Conservation (phyloP, 2,113 vertebrate genomes). For the Zingel zingel region DNA sequence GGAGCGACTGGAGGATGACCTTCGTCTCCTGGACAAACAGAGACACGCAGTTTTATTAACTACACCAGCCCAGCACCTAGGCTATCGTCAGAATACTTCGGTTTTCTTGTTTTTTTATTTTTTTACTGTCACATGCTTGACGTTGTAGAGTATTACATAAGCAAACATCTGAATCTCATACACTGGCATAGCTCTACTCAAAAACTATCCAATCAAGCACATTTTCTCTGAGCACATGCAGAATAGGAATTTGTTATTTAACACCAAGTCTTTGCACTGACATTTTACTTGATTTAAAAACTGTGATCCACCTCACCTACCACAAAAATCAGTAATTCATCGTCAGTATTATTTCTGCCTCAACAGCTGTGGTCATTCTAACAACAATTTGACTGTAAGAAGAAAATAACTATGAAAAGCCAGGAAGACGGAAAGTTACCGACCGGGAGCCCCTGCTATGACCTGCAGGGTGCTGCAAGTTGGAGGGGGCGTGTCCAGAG, state of each 20-base stretch:
- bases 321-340: conserved; percentile 43
- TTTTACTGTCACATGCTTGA: neutral
- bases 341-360: conserved; percentile 46
- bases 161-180: neutral
- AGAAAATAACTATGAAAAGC: conserved; percentile 79
- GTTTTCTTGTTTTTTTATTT: neutral
- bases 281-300: neutral
- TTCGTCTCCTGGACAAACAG: conserved; percentile 83
- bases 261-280: conserved; percentile 1
- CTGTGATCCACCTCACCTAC: conserved; percentile 50
- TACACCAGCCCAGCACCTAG: conserved; percentile 46
- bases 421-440: conserved; percentile 90
- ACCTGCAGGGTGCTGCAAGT: conserved; percentile 88
- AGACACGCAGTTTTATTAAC: conserved; percentile 48
- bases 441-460: conserved; percentile 97
- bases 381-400: conserved; percentile 62
- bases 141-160: neutral
- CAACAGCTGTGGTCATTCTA: conserved; percentile 61
- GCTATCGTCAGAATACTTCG: conserved; percentile 36
- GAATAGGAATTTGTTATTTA: neutral
- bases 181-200: neutral
- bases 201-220: conserved; percentile 10
- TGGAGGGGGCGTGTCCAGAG: conserved; percentile 82
- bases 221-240: conserved; percentile 34
- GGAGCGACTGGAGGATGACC: conserved; percentile 83